A percentile compares a stretch with the other conserved stretches of the same genome.
These are phyloP conservation scores for Gymnocephalus cernua DNA, from an alignment of 2,113 vertebrate genomes.

Conservation along the genomic window DNA sequence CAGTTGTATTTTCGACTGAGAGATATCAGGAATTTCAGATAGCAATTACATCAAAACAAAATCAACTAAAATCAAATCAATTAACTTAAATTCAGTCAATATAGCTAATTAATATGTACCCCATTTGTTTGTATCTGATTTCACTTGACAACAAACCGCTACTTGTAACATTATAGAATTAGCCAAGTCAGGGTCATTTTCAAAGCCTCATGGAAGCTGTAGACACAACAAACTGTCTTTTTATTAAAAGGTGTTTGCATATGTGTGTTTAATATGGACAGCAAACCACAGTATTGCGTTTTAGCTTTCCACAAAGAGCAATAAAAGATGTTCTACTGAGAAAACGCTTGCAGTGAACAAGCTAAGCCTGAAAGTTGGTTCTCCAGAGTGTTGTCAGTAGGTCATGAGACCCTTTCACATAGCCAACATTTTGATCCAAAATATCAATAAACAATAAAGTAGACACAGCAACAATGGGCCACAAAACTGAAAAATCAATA, in stretches of 20 bases:
- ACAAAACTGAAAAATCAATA: conserved; percentile 42
- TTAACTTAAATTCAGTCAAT: not conserved
- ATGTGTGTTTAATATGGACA: not conserved
- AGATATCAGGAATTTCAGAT: not conserved
- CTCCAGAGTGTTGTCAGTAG: not conserved
- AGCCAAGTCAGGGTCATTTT: not conserved
- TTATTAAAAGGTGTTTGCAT: not conserved
- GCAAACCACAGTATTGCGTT: not conserved
- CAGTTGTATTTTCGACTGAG: too few relatives aligned
- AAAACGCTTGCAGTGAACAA: not conserved
- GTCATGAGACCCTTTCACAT: not conserved
- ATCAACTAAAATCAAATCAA: not conserved
- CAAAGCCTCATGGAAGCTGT: not conserved
- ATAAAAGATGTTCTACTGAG: conserved; percentile 6
- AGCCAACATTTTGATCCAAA: conserved; percentile 6
- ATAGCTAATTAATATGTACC: not conserved
- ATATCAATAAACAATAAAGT: not conserved
- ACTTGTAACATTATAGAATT: not conserved
- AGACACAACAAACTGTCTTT: not conserved
- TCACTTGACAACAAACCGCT: not conserved
- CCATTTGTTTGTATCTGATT: not conserved
- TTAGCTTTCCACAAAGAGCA: not conserved
- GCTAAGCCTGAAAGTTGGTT: not conserved
- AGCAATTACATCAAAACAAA: not conserved
- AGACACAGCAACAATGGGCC: not conserved